phyloP scores from a whole-genome alignment of 2,113 vertebrate genomes.

The Apaloderma vittatum region DNA sequence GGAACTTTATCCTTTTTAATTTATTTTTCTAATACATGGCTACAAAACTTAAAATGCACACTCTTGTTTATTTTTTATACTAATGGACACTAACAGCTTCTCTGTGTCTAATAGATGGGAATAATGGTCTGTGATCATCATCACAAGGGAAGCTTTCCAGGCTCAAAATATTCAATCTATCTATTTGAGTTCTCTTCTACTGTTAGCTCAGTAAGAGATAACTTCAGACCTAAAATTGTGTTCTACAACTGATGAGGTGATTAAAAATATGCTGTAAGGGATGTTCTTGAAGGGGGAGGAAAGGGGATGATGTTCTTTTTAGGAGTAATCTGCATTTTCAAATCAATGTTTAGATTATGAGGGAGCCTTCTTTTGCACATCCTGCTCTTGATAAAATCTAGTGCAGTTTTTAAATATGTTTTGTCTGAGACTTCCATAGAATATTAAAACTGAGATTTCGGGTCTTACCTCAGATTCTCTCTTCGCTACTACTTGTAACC shows the following conservation, averaged over 20 bases:
- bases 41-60: background rate
- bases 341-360: background rate
- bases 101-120: background rate
- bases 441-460: background rate
- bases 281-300: fast-evolving
- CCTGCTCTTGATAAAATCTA: background rate
- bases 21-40: background rate
- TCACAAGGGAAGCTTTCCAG: background rate
- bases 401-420: background rate
- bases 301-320: fast-evolving
- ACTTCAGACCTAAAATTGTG: background rate
- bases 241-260: background rate
- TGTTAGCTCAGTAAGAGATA: background rate
- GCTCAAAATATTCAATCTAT: background rate
- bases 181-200: background rate
- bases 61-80: background rate
- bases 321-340: background rate
- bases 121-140: background rate
- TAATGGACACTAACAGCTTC: background rate
- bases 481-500: background rate
- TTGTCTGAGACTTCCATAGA: background rate
- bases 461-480: background rate
- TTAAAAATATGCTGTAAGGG: background rate
- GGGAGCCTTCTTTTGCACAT: background rate
- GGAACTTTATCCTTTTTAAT: background rate